A percentile compares a stretch with the other conserved stretches of the same genome.
Conservation (phyloP, 2,888 invertebrate species). For the Plutella xylostella region DNA sequence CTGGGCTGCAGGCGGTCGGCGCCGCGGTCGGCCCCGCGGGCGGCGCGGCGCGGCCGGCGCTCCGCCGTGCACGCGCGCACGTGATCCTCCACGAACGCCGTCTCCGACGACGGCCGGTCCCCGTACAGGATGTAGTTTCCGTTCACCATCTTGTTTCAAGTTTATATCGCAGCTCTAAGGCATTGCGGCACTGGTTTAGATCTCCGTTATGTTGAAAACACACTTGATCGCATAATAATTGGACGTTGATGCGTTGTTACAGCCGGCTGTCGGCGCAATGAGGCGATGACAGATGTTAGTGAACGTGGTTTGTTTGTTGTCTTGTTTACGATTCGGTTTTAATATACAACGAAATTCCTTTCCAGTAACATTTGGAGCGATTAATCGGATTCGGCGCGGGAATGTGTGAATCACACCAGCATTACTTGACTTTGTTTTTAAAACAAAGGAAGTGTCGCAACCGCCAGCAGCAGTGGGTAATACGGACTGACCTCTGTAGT, state of each 20-base stretch:
- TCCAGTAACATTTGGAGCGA: conserved; percentile 2
- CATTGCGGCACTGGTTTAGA: neutral
- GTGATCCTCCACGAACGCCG: conserved; percentile 56
- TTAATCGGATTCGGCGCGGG: conserved; percentile 9
- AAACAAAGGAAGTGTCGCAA: too few relatives aligned
- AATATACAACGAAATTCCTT: conserved; percentile 17
- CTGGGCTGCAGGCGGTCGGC: conserved; percentile 49
- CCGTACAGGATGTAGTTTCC: conserved; percentile 61
- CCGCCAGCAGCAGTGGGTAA: too few relatives aligned
- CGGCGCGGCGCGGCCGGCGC: conserved; percentile 42
- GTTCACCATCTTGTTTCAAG: conserved; percentile 49
- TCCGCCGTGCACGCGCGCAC: conserved; percentile 47
- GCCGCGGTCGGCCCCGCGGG: conserved; percentile 27
- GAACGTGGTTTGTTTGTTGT: conserved; percentile 48
- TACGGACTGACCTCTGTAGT: too few relatives aligned
- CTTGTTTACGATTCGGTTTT: conserved; percentile 9
- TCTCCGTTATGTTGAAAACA: neutral
- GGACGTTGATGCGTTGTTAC: conserved; percentile 18
- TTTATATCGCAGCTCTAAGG: neutral
- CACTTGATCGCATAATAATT: conserved; percentile 16
- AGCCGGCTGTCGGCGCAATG: conserved; percentile 24
- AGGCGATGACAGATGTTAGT: conserved; percentile 27
- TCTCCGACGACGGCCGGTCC: conserved; percentile 52
- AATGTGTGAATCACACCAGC: too few relatives aligned
- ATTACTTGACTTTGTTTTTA: too few relatives aligned